Percentiles rank a stretch among this genome's conserved stretches.
Evolutionary conservation across 2,888 invertebrate genomes (phyloP).

Genomic region (Prenolepis imparis): DNA sequence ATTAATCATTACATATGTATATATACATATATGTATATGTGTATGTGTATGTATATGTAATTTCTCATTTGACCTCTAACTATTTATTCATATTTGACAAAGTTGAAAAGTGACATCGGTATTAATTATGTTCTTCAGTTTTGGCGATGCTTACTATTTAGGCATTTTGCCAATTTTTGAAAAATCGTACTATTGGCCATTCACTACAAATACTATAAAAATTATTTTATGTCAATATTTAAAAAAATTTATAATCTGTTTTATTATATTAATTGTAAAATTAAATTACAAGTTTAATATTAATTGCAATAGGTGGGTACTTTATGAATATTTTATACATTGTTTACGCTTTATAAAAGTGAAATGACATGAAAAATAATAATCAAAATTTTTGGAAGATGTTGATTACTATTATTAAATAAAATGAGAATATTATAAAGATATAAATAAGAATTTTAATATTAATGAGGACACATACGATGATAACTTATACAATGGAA

Average conservation of each 20-base stretch:
- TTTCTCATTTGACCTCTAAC: constrained; percentile 38
- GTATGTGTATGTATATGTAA: constrained; percentile 24
- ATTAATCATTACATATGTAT: constrained; percentile 58
- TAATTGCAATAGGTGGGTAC: background rate
- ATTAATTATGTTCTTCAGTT: background rate
- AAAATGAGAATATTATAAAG: background rate
- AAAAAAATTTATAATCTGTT: background rate
- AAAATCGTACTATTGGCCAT: background rate
- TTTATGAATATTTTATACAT: background rate
- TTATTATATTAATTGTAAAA: constrained; percentile 10
- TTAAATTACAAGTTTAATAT: background rate
- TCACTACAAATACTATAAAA: background rate
- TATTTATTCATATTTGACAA: constrained; percentile 54
- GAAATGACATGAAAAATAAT: background rate
- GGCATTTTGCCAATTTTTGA: background rate
- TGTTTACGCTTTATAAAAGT: background rate
- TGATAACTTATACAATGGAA: constrained; percentile 59
- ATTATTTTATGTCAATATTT: background rate
- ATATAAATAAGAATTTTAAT: constrained; percentile 1
- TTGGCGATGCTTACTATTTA: background rate
- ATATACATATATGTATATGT: constrained; percentile 6
- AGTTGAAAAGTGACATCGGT: background rate
- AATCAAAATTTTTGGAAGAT: background rate
- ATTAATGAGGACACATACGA: constrained; percentile 44
- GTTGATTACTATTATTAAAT: background rate